These are phyloP conservation scores for Monoplex corrugatus DNA, from an alignment of 2,888 invertebrate genomes.

Conservation along the genomic window DNA sequence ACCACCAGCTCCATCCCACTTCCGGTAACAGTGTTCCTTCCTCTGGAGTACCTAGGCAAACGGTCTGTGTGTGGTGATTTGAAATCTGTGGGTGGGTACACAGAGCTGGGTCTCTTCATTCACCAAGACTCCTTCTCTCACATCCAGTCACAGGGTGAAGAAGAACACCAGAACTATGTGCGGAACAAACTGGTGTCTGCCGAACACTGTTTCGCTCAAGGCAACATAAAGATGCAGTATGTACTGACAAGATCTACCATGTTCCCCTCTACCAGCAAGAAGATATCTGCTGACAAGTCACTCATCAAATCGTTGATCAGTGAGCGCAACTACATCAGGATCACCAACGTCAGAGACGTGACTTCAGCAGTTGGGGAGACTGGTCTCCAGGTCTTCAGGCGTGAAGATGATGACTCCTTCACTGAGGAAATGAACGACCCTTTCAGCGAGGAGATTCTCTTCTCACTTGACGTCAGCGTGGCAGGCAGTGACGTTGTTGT, in stretches of 20 bases:
- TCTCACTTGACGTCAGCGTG: conserved; percentile 4
- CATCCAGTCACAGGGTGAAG: background rate
- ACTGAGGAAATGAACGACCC: background rate
- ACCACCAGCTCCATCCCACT: background rate
- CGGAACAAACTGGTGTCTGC: conserved; percentile 27
- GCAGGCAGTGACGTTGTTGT: background rate
- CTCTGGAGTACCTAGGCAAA: background rate
- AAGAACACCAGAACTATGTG: background rate
- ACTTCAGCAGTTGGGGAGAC: background rate
- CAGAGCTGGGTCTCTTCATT: conserved; percentile 13
- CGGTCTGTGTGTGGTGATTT: background rate
- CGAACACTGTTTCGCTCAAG: conserved; percentile 26
- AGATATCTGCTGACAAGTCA: background rate
- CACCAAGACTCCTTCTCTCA: background rate
- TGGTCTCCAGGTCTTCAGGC: no score
- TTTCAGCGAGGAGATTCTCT: background rate
- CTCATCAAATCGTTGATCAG: background rate
- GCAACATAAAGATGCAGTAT: background rate
- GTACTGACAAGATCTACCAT: background rate
- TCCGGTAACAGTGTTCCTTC: conserved; percentile 26
- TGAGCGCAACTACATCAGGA: background rate
- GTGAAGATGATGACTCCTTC: no score
- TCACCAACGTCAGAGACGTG: background rate
- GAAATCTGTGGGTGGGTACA: background rate
- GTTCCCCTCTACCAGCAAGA: background rate